Evolutionary conservation across 2,797 vertebrate species (phyloP), one percentile per base, ranked within the genome.

Genomic region (Centropyge bicolor): DNA sequence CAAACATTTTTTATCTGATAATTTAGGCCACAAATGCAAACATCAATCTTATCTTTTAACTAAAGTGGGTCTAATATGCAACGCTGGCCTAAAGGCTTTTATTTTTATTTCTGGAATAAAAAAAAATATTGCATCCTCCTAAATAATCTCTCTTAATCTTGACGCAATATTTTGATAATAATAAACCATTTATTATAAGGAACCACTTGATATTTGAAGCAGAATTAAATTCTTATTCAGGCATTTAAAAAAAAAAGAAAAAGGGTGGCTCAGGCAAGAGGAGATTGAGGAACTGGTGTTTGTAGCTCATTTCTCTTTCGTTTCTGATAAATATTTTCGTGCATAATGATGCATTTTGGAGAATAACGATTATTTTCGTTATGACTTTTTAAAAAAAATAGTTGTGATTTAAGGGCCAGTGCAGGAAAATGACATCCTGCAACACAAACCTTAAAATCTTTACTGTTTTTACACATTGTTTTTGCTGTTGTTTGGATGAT

Each of bases 241-340:
- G 0, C 35, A 24, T 19, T 19, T 22, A 7, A 77, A 57, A 64
- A 74, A 3, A n/a, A n/a, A n/a, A n/a, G n/a, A n/a, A n/a, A n/a
- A n/a, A n/a, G n/a, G 1, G 0, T 54, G 45, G 35, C 54, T 49
- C 4, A 1, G 45, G n/a, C n/a, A n/a, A n/a, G n/a, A n/a, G n/a
- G 11, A 4, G 67, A 69, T 83, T 76, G 76, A 83, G 88, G 85
- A 88, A 89, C 75, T 85, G 6, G 61, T 70, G 19, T 14, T 77
- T 65, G 6, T 10, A 31, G 27, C 43, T 65, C 0, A 5, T 80
- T 52, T 80, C 12, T 78, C 24, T n/a, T 59, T 70, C 31, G 59
- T 60, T 82, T 70, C 45, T 2, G 31, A 62, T 20, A 11, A 0
- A 41, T 19, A n/a, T 75, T 12, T 36, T 4, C 0, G 0, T 5